Percentiles rank a stretch among this genome's conserved stretches.
phyloP scores from a whole-genome alignment of 2,888 invertebrate species.

The Amblyjoppa fuscipennis region DNA sequence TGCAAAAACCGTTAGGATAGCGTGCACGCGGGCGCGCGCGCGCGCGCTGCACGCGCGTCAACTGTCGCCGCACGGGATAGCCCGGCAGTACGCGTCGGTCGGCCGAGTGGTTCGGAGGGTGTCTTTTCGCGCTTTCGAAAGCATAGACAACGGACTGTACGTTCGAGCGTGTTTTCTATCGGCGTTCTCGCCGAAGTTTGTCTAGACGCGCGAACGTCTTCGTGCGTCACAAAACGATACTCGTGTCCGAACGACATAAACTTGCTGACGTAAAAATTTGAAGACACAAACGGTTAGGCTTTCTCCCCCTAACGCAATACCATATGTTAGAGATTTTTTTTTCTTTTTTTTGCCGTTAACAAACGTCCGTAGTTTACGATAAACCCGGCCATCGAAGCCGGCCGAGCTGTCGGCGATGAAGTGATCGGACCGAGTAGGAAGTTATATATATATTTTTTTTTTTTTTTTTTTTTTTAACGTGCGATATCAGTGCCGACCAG shows the following conservation, averaged over 20 bases:
- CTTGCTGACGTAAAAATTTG: not conserved
- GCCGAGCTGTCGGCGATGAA: constrained; percentile 19
- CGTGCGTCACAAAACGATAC: not conserved
- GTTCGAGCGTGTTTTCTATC: constrained; percentile 28
- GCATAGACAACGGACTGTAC: constrained; percentile 23
- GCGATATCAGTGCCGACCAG: constrained; percentile 32
- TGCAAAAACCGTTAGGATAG: constrained; percentile 51
- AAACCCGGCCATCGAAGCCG: not conserved
- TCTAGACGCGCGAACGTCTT: not conserved
- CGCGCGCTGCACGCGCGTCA: constrained; percentile 61
- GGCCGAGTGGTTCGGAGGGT: constrained; percentile 46
- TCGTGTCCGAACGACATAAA: not conserved
- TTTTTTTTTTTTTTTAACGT: too few relatives aligned
- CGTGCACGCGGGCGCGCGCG: constrained; percentile 54
- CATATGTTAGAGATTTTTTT: not conserved
- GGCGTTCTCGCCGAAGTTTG: not conserved
- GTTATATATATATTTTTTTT: not conserved
- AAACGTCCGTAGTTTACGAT: not conserved
- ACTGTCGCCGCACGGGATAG: constrained; percentile 41
- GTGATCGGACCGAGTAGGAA: constrained; percentile 11
- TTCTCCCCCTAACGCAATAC: not conserved
- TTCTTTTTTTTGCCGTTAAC: not conserved
- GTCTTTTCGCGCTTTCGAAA: constrained; percentile 21
- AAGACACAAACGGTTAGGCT: not conserved
- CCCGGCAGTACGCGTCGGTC: constrained; percentile 62